phyloP scores from a whole-genome alignment of 2,888 invertebrate species.

The Venusia cambrica region DNA sequence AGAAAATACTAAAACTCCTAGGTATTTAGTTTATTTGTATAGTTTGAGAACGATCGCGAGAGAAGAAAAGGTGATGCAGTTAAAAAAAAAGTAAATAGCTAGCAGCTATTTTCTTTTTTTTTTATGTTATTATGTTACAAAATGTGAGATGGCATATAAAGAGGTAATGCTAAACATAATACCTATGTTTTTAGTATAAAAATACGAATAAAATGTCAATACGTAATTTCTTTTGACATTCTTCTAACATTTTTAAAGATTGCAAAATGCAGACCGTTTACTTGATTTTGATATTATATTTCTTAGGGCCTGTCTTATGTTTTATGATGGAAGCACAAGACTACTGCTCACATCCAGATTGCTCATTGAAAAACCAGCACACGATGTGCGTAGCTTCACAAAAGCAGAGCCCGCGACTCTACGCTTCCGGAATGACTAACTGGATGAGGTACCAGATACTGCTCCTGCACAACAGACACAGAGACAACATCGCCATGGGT shows the following conservation, averaged over 20 bases:
- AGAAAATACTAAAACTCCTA: too few relatives aligned
- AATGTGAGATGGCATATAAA: too few relatives aligned
- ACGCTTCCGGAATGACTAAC: constrained; percentile 67
- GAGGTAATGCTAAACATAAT: too few relatives aligned
- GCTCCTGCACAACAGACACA: constrained; percentile 65
- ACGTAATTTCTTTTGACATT: constrained; percentile 10
- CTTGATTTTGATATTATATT: constrained; percentile 44
- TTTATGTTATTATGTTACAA: too few relatives aligned
- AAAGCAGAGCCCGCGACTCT: constrained; percentile 59
- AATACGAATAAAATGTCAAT: too few relatives aligned
- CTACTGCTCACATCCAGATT: constrained; percentile 68
- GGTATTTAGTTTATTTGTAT: too few relatives aligned
- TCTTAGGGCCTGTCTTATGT: constrained; percentile 36
- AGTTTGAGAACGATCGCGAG: too few relatives aligned
- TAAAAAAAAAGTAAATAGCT: too few relatives aligned
- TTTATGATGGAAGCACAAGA: constrained; percentile 29
- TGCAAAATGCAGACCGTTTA: constrained; percentile 42
- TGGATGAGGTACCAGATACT: constrained; percentile 73
- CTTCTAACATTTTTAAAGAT: constrained; percentile 8
- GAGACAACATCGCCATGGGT: constrained; percentile 73
- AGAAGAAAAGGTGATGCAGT: too few relatives aligned
- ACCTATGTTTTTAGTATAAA: too few relatives aligned
- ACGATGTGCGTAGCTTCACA: constrained; percentile 60
- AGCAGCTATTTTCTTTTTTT: too few relatives aligned
- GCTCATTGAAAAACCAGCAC: constrained; percentile 65